A percentile compares a stretch with the other conserved stretches of the same genome.
phyloP scores from a whole-genome alignment of 2,888 invertebrate genomes.

The Tenthredo notha region DNA sequence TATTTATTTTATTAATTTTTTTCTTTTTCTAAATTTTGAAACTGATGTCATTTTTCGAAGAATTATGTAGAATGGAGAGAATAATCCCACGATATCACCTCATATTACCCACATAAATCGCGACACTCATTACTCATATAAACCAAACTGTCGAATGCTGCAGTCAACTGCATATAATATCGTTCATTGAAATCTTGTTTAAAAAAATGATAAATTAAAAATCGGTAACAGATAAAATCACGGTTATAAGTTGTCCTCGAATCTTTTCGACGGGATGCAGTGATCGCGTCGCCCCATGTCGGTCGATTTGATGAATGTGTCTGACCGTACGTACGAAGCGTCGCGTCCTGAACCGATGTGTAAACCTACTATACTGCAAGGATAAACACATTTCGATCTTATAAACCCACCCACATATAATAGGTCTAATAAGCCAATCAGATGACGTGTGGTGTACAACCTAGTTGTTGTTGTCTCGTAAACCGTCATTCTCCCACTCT shows the following conservation, averaged over 20 bases:
- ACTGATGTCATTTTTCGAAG: not conserved
- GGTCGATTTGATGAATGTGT: slow-evolving; percentile 24
- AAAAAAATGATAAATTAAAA: not conserved
- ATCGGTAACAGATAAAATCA: not conserved
- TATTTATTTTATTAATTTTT: too few species aligned
- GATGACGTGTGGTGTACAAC: not conserved
- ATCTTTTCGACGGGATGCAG: not conserved
- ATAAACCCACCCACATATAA: not conserved
- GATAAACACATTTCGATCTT: not conserved
- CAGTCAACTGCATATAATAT: not conserved
- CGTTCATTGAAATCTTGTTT: not conserved
- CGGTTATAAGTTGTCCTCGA: not conserved
- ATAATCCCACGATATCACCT: not conserved
- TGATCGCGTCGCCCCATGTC: not conserved
- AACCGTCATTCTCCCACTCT: not conserved
- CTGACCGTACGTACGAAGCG: slow-evolving; percentile 37
- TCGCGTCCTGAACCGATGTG: not conserved
- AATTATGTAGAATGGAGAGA: not conserved
- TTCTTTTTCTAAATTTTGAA: not conserved
- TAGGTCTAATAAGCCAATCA: slow-evolving; percentile 18
- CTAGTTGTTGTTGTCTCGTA: slow-evolving; percentile 7
- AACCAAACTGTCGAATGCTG: not conserved
- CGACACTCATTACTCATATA: not conserved
- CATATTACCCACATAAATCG: not conserved
- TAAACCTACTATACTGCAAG: not conserved